These are phyloP conservation scores for Anthonomus grandis DNA, from an alignment of 1,140 invertebrate genomes.

Conservation along the genomic window DNA sequence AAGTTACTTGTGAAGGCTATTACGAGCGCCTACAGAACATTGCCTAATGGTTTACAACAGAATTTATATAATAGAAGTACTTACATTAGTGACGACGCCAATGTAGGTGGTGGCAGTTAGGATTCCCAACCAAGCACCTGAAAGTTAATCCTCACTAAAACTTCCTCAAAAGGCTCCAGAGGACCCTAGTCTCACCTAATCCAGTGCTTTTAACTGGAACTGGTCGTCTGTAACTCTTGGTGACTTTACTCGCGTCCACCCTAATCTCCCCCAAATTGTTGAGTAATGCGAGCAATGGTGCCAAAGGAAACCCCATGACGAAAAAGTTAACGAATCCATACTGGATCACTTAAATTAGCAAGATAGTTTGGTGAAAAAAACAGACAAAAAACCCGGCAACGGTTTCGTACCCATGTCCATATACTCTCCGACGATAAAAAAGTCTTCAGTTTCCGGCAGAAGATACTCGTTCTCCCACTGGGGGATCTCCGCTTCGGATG, in stretches of 20 bases:
- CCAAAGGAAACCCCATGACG: conserved; percentile 76
- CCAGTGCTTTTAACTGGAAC: conserved; percentile 66
- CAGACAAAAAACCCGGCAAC: not conserved
- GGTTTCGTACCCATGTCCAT: conserved; percentile 34
- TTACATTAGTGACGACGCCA: conserved; percentile 37
- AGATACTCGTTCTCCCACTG: conserved; percentile 35
- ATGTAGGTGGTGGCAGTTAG: conserved; percentile 32
- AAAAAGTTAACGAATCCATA: conserved; percentile 85
- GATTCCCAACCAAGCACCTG: conserved; percentile 60
- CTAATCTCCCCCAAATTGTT: conserved; percentile 80
- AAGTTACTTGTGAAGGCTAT: conserved; percentile 98
- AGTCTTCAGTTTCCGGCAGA: conserved; percentile 20
- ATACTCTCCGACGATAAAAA: conserved; percentile 31
- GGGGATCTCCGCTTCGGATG: conserved; percentile 16
- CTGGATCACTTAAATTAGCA: conserved; percentile 63
- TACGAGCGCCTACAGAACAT: conserved; percentile 79
- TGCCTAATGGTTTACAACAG: not conserved
- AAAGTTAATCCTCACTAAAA: not conserved
- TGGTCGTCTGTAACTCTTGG: conserved; percentile 65
- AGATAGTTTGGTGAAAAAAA: not conserved
- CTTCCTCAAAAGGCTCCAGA: not conserved
- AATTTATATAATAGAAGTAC: not conserved
- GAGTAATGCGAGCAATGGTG: conserved; percentile 73
- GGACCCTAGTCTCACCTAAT: conserved; percentile 53
- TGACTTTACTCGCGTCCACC: conserved; percentile 73